Evolutionary conservation across 2,113 vertebrate species (phyloP), one percentile per base, ranked within the genome.

Genomic region (Clarias batrachus): DNA sequence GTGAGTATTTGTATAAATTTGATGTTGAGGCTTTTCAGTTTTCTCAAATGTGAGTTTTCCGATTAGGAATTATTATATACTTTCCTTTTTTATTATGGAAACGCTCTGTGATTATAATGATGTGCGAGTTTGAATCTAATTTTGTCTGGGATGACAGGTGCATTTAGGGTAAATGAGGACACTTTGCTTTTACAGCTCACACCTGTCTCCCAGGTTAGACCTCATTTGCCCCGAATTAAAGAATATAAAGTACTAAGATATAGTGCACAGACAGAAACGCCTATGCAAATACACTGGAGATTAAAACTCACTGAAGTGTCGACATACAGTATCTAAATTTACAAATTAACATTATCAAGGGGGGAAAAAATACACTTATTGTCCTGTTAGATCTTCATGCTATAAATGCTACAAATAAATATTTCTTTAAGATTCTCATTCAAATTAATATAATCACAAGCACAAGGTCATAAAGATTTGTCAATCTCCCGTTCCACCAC

Each of bases 81-180:
- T 41, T 48, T 48, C 48, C 48, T 48, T 7, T 3, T 9, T 76
- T 37, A 60, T 56, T 62, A 84, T 71, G 25, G n/a, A 14, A 21
- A 85, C 30, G 4, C 19, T 48, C 16, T 10, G 68, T 33, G 2
- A 2, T 87, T n/a, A 12, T 77, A 65, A 59, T 19, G 8, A 8
- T 65, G 59, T 77, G 37, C 56, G 12, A 25, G 48, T 52, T 33
- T 57, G 16, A 65, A 30, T 80, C 52, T 41, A 76, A 63, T 57
- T 81, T 65, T 25, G 65, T 84, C 54, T 19, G 57, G 79, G 62
- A n/a, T 56, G 79, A 52, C 89, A 90, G 89, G 87, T 90, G 89
- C 85, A 59, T 59, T 33, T 79, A 68, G 84, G 54, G 77, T 54
- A 81, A 80, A 60, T 59, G 88, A 87, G 87, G 87, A 83, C 80